A percentile compares a stretch with the other conserved stretches of the same genome.
phyloP scores from a whole-genome alignment of 2,113 vertebrate species.

The Spea multiplicata region DNA sequence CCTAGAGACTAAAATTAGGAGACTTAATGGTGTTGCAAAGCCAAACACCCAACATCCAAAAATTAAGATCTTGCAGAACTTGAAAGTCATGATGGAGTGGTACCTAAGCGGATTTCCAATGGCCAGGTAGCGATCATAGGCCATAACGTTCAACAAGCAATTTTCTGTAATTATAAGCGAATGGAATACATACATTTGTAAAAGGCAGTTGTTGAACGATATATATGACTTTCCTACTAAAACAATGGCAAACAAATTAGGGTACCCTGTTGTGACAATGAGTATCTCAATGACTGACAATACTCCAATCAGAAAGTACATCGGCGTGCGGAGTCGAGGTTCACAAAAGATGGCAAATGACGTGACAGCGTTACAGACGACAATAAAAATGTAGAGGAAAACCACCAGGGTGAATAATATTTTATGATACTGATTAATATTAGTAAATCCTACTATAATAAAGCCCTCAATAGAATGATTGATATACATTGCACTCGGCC shows the following conservation, averaged over 20 bases:
- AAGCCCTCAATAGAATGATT: conserved; percentile 49
- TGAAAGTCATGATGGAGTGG: conserved; percentile 52
- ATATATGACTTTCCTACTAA: conserved; percentile 49
- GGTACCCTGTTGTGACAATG: conserved; percentile 51
- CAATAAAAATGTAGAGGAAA: conserved; percentile 51
- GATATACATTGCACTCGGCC: not conserved
- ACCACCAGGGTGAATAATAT: conserved; percentile 49
- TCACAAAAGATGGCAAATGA: conserved; percentile 51
- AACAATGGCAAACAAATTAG: conserved; percentile 54
- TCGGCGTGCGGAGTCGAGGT: conserved; percentile 52
- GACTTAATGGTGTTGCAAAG: conserved; percentile 52
- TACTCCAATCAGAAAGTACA: conserved; percentile 55
- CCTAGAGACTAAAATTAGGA: conserved; percentile 51
- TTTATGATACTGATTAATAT: conserved; percentile 25
- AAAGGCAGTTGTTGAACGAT: conserved; percentile 51
- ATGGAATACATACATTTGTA: conserved; percentile 60
- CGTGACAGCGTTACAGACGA: conserved; percentile 50
- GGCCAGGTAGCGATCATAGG: conserved; percentile 56
- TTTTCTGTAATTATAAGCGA: conserved; percentile 53
- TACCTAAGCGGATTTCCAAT: conserved; percentile 56
- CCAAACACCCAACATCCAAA: conserved; percentile 49
- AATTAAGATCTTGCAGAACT: conserved; percentile 48
- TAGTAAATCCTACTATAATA: conserved; percentile 52
- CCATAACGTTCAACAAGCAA: conserved; percentile 55
- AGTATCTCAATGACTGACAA: conserved; percentile 57